These are phyloP conservation scores for Drosophila testacea DNA, from an alignment of 2,888 invertebrate genomes.

Conservation along the genomic window DNA sequence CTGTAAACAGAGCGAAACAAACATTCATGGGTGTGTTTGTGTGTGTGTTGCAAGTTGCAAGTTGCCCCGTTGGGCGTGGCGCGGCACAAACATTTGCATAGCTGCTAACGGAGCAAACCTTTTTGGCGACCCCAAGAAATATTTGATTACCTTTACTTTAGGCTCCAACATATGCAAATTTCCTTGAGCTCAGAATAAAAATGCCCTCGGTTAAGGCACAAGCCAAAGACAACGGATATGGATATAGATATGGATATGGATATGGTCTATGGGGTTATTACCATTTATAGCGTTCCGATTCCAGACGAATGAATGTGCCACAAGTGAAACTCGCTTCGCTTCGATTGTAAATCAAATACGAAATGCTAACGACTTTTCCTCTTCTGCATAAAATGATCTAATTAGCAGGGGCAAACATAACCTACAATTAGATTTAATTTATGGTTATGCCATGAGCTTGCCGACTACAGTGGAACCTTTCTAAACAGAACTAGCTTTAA, in stretches of 20 bases:
- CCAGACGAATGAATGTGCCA: not conserved
- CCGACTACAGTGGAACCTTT: constrained; percentile 2
- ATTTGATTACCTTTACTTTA: constrained; percentile 45
- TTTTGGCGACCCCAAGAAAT: constrained; percentile 54
- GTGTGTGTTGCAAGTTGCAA: constrained; percentile 2
- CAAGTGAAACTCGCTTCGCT: constrained; percentile 10
- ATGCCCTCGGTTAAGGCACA: not conserved
- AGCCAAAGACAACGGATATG: constrained; percentile 28
- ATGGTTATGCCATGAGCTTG: constrained; percentile 5
- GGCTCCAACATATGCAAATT: constrained; percentile 60
- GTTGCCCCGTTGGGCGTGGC: constrained; percentile 35
- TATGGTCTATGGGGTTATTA: constrained; percentile 16
- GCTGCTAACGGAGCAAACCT: constrained; percentile 56
- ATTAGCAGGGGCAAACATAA: constrained; percentile 6
- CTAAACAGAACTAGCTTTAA: constrained; percentile 6
- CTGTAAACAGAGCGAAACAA: constrained; percentile 70
- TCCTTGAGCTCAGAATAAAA: not conserved
- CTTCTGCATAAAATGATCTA: constrained; percentile 14
- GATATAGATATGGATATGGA: constrained; percentile 9
- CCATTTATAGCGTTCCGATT: constrained; percentile 30
- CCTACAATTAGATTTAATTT: constrained; percentile 17
- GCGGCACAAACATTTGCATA: constrained; percentile 40
- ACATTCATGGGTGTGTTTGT: constrained; percentile 5
- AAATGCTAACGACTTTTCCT: constrained; percentile 6
- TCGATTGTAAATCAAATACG: constrained; percentile 5